Conservation (phyloP, 2,888 invertebrate species). For the Tineola bisselliella region DNA sequence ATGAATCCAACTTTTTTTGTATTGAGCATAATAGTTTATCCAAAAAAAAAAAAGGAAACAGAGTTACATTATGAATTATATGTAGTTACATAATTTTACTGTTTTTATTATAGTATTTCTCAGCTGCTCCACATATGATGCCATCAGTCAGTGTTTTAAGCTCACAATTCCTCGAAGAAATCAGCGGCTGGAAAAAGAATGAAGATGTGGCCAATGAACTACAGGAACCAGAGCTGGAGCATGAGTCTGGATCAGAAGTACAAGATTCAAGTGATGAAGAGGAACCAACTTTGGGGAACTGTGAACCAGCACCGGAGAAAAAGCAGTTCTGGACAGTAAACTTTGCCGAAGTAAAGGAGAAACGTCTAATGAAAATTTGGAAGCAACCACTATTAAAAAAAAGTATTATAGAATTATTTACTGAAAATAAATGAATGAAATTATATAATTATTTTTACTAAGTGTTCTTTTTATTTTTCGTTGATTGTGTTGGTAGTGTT, state of each 20-base stretch:
- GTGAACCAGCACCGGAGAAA: constrained; percentile 19
- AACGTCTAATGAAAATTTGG: constrained; percentile 46
- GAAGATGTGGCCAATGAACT: constrained; percentile 22
- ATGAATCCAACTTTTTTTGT: too few species aligned
- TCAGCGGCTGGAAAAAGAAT: constrained; percentile 37
- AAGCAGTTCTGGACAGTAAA: constrained; percentile 48
- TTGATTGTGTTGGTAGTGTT: too few species aligned
- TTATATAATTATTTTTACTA: too few species aligned
- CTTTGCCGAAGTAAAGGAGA: constrained; percentile 54
- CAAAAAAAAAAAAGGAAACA: too few species aligned
- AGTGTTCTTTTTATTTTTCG: too few species aligned
- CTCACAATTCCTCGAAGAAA: constrained; percentile 48
- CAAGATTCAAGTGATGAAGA: constrained; percentile 34
- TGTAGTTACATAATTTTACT: too few species aligned
- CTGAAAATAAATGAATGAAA: too few species aligned
- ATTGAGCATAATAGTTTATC: too few species aligned
- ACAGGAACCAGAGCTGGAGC: constrained; percentile 23
- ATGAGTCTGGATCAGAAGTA: constrained; percentile 29
- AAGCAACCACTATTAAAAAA: constrained; percentile 21
- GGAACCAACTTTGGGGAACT: constrained; percentile 18
- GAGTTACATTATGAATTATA: too few species aligned
- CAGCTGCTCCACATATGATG: constrained; percentile 54
- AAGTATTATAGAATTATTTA: constrained; percentile 18
- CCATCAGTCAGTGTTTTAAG: constrained; percentile 51
- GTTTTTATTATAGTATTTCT: constrained; percentile 42